Base-by-base conservation (phyloP, 2,797 vertebrate species). In the Eulemur mongoz region DNA sequence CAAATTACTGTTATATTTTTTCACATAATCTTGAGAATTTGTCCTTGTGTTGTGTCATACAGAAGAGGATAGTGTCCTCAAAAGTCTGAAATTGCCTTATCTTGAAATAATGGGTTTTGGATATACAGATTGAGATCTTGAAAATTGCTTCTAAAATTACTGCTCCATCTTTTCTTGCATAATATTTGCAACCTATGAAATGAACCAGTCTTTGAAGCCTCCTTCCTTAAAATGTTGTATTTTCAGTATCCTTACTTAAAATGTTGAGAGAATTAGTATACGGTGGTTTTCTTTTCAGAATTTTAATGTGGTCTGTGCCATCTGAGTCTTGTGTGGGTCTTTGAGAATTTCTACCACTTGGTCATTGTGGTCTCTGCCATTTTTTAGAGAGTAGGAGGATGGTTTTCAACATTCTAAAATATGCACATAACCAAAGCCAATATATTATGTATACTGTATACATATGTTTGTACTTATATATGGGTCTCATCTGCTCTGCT, bases 121-220 rank as follows among this genome's bases (percentile, higher is more conserved):
- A 52, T 80, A 17, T 25, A 38, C 22, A 91, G 59, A 91, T 69
- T 91, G 43, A 85, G 43, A 85, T 89, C 73, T 89, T 95, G 38
- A 88, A 90, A 93, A 65, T 73, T 91, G 50, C 40, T 43, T 93
- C 72, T 83, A 63, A 89, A 94, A 80, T 96, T 79, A 63, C 35
- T 65, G 91, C 5, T 92, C 20, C 32, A 59, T 70, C 45, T 90
- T 86, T 50, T 38, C 72, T 75, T 76, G 6, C 40, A 20, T 43
- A 86, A 54, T 27, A 54, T 5, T 61, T 45, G 48, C 32, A 23
- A 14, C 38, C 43, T 40, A 17, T 67, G 43, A 7, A 67, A 72
- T 63, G 59, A 70, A 17, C 30, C 32, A 73, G 70, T 84, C 72
- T 88, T 96, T 92, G 92, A 22, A 11, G 22, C 32, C 10, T 70